Base-by-base conservation (phyloP, 1,140 invertebrate species). In the Drosophila carrolli region DNA sequence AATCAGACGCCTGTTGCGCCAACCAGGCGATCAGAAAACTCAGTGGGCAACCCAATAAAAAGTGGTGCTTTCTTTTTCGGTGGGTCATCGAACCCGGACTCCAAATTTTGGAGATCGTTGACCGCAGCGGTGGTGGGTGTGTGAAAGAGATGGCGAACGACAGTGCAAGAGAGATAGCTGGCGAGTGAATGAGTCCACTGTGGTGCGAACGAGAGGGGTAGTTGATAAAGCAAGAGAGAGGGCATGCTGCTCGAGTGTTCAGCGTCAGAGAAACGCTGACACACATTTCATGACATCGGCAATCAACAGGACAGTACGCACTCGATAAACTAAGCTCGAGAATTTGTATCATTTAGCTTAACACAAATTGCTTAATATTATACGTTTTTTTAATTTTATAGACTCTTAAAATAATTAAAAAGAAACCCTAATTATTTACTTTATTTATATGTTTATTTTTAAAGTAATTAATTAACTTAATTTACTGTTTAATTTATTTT, bases 1-100 rank as follows among this genome's bases (percentile, higher is more conserved):
- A 86, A 86, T 86, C 83, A 88, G 79, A 73, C 51, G 70, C 59
- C 75, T 88, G 60, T 82, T 50, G 83, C 48, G 32, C 19, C n/a
- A 71, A 82, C 16, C 79, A 83, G 82, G 82, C 71, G 59, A 70
- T 51, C 48, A 60, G 54, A 29, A 56, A 23, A 47, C 13, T 35
- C 35, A 70, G 14, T 29, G 44, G 14, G 19, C n/a, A 6, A 56
- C 66, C 46, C 50, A 40, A 50, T 23, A 19, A 4, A 35, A 29
- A 41, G 14, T 16, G 59, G 37, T 41, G 59, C 62, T 82, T 53
- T 48, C 46, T 70, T 75, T 83, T 86, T 82, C 53, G 75, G 59
- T 50, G 58, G 82, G 61, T 88, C 83, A 79, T 47, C 40, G 79
- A 86, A 60, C 83, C 40, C 7, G 14, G 43, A 13, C 32, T 66